phyloP scores from a whole-genome alignment of 2,113 vertebrate genomes.

The Marcusenius ussheri region DNA sequence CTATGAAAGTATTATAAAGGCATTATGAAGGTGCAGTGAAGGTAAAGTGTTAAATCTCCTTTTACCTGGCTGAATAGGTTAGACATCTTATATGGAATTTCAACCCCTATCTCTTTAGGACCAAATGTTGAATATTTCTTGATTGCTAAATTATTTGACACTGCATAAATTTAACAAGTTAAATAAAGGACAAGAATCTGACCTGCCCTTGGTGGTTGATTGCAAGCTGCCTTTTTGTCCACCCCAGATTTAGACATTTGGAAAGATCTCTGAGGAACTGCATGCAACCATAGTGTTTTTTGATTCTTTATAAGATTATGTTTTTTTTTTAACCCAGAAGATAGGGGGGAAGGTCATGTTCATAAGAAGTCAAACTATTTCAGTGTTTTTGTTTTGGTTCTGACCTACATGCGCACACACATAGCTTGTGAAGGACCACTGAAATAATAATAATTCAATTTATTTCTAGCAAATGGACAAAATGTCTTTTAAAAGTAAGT shows the following conservation, averaged over 20 bases:
- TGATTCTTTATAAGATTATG: neutral
- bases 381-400: neutral
- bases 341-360: neutral
- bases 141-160: neutral
- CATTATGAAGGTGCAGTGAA: neutral
- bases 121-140: neutral
- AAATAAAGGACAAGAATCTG: neutral
- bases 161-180: neutral
- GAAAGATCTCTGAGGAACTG: neutral
- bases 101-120: neutral
- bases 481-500: constrained; percentile 67
- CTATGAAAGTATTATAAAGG: neutral
- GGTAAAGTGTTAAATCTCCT: neutral
- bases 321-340: neutral
- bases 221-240: neutral
- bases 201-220: neutral
- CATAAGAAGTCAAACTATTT: constrained; percentile 11
- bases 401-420: neutral
- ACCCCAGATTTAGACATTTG: neutral
- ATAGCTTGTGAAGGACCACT: constrained; percentile 43
- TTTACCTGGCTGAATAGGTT: neutral
- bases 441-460: constrained; percentile 83
- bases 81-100: neutral
- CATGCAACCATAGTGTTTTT: neutral
- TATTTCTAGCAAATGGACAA: constrained; percentile 66